These are phyloP conservation scores for Silurus glanis DNA, from an alignment of 2,113 vertebrate species.

Conservation along the genomic window DNA sequence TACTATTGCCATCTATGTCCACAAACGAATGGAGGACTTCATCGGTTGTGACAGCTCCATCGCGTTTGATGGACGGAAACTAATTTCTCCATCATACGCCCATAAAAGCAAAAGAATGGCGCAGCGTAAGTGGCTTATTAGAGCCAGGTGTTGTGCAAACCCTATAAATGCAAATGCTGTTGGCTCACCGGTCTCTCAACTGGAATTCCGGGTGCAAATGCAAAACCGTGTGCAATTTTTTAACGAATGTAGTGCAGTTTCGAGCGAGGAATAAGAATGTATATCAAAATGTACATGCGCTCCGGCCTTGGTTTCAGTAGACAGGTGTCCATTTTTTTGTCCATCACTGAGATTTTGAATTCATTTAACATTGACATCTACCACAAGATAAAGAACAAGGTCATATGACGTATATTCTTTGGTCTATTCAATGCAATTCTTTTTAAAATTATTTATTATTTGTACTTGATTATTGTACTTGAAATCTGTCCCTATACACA, in stretches of 20 bases:
- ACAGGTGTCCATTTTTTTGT: neutral
- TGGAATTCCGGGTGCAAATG: neutral
- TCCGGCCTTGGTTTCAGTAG: neutral
- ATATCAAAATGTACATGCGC: neutral
- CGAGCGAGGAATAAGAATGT: neutral
- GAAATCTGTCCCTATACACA: too few species aligned
- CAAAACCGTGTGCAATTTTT: neutral
- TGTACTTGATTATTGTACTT: too few species aligned
- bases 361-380: neutral
- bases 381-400: neutral
- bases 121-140: constrained; percentile 62
- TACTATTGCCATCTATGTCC: constrained; percentile 64
- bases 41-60: constrained; percentile 83
- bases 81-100: constrained; percentile 75
- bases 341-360: too few species aligned
- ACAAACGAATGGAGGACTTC: constrained; percentile 75
- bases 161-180: constrained; percentile 72
- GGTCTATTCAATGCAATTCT: neutral
- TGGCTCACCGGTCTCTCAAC: neutral
- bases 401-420: neutral
- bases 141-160: constrained; percentile 67
- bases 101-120: constrained; percentile 66
- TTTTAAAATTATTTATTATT: too few species aligned
- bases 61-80: constrained; percentile 82
- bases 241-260: neutral